A percentile compares a stretch with the other conserved stretches of the same genome.
These are phyloP conservation scores for Rotaria magnacalcarata DNA, from an alignment of 2,888 invertebrate genomes.

Conservation along the genomic window DNA sequence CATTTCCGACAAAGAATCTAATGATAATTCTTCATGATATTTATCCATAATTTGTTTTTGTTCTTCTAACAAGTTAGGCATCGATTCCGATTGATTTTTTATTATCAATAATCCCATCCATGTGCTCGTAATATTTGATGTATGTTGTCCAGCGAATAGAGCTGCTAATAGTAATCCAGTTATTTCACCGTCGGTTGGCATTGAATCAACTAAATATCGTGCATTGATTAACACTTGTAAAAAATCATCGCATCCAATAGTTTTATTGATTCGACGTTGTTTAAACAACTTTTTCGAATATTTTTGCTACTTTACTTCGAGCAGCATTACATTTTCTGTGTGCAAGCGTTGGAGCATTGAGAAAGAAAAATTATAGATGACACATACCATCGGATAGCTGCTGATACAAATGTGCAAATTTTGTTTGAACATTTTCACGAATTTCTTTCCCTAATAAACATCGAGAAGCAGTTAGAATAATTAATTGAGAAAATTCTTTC, in stretches of 20 bases:
- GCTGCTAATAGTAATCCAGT: conserved; percentile 55
- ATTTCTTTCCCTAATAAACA: conserved; percentile 52
- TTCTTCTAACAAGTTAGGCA: too few relatives aligned
- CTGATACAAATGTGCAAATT: conserved; percentile 52
- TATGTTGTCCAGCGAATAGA: conserved; percentile 55
- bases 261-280: background rate
- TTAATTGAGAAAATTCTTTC: conserved; percentile 52
- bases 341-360: background rate
- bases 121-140: conserved; percentile 54
- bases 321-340: background rate
- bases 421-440: conserved; percentile 29
- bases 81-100: too few relatives aligned
- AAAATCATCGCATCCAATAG: background rate
- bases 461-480: conserved; percentile 54
- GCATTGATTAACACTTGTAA: background rate
- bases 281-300: background rate
- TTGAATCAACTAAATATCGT: background rate
- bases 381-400: conserved; percentile 54
- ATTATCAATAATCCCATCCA: conserved; percentile 53
- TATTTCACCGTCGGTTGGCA: conserved; percentile 52
- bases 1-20: conserved; percentile 49
- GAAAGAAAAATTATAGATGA: background rate
- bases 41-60: conserved; percentile 49
- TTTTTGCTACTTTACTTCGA: background rate
- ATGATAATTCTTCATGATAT: background rate